phyloP scores from a whole-genome alignment of 2,797 vertebrate species.

The Myripristis murdjan region DNA sequence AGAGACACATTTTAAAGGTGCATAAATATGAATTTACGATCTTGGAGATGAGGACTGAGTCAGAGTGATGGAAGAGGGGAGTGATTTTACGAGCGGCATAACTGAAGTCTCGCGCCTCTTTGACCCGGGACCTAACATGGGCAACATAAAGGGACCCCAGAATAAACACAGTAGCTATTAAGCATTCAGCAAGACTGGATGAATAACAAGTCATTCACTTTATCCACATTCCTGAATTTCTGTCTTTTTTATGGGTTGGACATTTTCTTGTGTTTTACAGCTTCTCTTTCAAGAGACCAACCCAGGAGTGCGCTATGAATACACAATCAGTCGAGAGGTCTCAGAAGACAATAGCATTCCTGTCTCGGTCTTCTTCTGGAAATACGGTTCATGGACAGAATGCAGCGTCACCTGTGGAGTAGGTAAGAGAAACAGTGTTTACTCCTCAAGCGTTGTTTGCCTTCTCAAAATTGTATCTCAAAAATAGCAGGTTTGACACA shows the following conservation, averaged over 20 bases:
- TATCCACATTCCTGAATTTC: neutral
- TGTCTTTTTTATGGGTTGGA: neutral
- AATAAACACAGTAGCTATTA: neutral
- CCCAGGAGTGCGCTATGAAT: conserved; percentile 94
- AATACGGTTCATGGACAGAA: conserved; percentile 90
- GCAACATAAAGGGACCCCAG: neutral
- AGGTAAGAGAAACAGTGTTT: conserved; percentile 82
- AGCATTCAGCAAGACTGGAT: neutral
- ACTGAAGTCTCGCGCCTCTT: neutral
- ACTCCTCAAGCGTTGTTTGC: neutral
- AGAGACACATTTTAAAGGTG: too few relatives aligned
- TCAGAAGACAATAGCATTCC: conserved; percentile 65
- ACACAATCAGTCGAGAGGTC: conserved; percentile 88
- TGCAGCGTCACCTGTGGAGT: conserved; percentile 94
- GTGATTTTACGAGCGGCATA: neutral
- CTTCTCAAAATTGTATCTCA: neutral
- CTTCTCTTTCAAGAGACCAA: conserved; percentile 97
- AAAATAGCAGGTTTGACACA: too few relatives aligned
- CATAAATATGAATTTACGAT: neutral
- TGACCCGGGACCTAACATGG: too few relatives aligned
- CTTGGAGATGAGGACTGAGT: neutral
- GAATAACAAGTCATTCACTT: neutral
- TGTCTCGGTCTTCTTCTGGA: conserved; percentile 89
- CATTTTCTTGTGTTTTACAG: conserved; percentile 76
- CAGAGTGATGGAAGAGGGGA: neutral